Evolutionary conservation across 1,140 invertebrate genomes (phyloP), one percentile per base, ranked within the genome.

Genomic region (Drosophila bocqueti): DNA sequence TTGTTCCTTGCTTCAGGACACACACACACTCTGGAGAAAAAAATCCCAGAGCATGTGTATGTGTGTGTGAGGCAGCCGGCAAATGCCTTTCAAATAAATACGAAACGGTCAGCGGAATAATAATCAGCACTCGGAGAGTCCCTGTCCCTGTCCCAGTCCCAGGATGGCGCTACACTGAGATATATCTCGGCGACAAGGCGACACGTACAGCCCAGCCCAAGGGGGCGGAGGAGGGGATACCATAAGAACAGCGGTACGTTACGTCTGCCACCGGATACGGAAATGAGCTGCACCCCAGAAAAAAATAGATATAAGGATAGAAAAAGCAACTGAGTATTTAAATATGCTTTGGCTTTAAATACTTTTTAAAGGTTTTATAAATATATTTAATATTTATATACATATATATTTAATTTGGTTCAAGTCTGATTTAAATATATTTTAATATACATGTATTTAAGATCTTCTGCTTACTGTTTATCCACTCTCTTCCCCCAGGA

Each of bases 21-120:
- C 52, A 38, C 15, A 38, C 15, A 55, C 4, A 45, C 46, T 15
- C 11, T 0, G 15, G 3, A 76, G 46, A 57, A 57, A 34, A 65
- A 62, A 61, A 11, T 36, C n/a, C 18, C 13, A 60, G 13, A 21
- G 6, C 29, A 34, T 36, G 46, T 73, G 65, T 73, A 55, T 64
- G 62, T 81, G 31, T 72, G 42, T 50, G 55, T 73, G 50, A 65
- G 74, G 55, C 47, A 62, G 64, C 58, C 65, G 64, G 81, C 81
- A 89, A 89, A 89, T 89, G 85, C 84, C 85, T 89, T 89, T 89
- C 85, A 90, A 90, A 90, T 90, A 90, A 90, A 89, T 89, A 90
- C 85, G 85, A 89, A 90, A 90, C 72, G 84, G 84, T 89, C 84
- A 89, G 81, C 85, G 85, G 84, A 90, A 89, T 89, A 89, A 90